A percentile compares a stretch with the other conserved stretches of the same genome.
Conservation (phyloP, 2,888 invertebrate species). For the Cactoblastis cactorum region DNA sequence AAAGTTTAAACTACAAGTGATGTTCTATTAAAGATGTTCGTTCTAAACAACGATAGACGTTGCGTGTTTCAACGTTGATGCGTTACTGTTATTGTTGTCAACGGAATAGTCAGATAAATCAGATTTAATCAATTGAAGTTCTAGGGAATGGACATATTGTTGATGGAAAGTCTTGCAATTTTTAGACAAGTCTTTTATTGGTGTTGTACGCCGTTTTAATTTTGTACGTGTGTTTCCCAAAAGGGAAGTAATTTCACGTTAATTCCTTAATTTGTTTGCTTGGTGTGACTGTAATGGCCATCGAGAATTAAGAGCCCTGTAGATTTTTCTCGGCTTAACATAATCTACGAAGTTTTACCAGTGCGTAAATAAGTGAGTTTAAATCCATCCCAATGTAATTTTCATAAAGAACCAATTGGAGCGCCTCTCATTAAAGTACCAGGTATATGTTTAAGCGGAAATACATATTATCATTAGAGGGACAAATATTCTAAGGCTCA, state of each 20-base stretch:
- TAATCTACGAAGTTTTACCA: background rate
- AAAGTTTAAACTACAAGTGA: too few relatives aligned
- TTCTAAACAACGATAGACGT: too few relatives aligned
- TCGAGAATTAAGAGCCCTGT: too few relatives aligned
- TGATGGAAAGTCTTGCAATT: background rate
- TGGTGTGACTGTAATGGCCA: too few relatives aligned
- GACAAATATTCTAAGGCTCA: background rate
- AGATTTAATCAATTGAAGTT: background rate
- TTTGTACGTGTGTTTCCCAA: too few relatives aligned
- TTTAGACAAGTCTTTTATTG: background rate
- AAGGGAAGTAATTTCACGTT: too few relatives aligned
- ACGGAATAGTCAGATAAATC: background rate
- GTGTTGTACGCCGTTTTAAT: too few relatives aligned
- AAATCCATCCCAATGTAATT: slow-evolving; percentile 18
- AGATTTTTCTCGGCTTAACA: too few relatives aligned
- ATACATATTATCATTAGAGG: background rate
- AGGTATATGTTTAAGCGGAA: background rate
- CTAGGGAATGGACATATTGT: background rate
- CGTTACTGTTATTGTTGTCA: background rate
- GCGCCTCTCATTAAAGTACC: background rate
- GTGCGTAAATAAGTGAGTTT: slow-evolving; percentile 16
- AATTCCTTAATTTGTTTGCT: too few relatives aligned
- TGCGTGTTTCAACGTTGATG: background rate
- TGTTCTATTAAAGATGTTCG: too few relatives aligned
- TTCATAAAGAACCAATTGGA: slow-evolving; percentile 15